These are phyloP conservation scores for Phortica okadai DNA, from an alignment of 2,888 invertebrate species.

Conservation along the genomic window DNA sequence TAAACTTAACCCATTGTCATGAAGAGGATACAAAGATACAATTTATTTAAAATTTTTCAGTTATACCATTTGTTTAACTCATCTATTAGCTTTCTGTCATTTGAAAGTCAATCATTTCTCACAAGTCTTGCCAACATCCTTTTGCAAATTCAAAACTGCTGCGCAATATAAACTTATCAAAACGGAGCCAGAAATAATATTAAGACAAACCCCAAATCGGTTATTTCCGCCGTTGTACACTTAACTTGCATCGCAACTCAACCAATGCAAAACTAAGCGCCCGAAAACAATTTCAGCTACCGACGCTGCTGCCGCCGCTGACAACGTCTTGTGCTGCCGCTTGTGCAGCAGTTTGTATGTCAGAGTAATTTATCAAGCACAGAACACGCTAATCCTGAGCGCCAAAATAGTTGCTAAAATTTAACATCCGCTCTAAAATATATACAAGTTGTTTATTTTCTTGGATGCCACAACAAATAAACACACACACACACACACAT, in stretches of 20 bases:
- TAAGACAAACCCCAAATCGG: background rate
- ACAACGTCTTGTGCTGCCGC: background rate
- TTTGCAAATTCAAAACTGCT: background rate
- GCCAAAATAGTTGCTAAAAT: conserved; percentile 28
- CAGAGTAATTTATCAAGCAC: conserved; percentile 23
- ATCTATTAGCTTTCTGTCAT: no score
- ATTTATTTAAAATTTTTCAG: no score
- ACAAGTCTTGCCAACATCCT: conserved; percentile 24
- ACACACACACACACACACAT: background rate
- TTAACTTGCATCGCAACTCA: background rate
- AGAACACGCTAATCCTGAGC: conserved; percentile 20
- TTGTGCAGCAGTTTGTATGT: background rate
- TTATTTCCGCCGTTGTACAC: background rate
- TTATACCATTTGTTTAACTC: no score
- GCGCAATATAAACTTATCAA: background rate
- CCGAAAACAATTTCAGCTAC: background rate
- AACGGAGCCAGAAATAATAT: background rate
- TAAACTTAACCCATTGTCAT: no score
- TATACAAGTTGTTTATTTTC: conserved; percentile 12
- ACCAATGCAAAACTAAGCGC: background rate
- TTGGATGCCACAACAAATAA: background rate
- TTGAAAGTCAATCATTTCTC: no score
- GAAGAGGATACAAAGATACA: no score
- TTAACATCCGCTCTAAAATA: background rate
- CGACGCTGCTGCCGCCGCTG: background rate